Evolutionary conservation across 2,888 invertebrate genomes (phyloP).

Genomic region (Sclerodermus sp.): DNA sequence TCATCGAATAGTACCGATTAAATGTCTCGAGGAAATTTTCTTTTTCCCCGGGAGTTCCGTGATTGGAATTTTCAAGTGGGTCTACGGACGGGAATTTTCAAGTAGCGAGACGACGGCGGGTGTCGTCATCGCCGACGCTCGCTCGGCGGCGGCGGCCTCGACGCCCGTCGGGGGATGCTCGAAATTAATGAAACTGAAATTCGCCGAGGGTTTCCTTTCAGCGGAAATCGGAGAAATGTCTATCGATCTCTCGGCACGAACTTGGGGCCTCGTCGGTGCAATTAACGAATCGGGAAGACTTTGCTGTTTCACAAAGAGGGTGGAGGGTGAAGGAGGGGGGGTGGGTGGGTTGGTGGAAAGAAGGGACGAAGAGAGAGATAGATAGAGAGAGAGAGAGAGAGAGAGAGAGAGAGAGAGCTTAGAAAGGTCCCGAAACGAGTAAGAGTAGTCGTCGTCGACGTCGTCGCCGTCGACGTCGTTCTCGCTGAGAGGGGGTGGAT

Average conservation of each 20-base stretch:
- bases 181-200: constrained; percentile 40
- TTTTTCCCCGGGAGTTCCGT: constrained; percentile 21
- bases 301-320: constrained; percentile 24
- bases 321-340: constrained; percentile 2
- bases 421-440: too few species aligned
- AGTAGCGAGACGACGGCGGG: constrained; percentile 19
- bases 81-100: constrained; percentile 23
- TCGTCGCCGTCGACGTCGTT: too few species aligned
- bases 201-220: constrained; percentile 32
- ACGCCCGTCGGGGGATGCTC: constrained; percentile 7
- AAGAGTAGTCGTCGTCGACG: too few species aligned
- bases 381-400: constrained; percentile 10
- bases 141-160: too few species aligned
- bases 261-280: constrained; percentile 15
- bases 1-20: constrained; percentile 25
- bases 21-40: constrained; percentile 26
- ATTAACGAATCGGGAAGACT: constrained; percentile 33
- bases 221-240: constrained; percentile 35
- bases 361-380: background rate
- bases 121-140: too few species aligned
- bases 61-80: constrained; percentile 34
- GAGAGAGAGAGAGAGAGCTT: constrained; percentile 10
- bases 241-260: constrained; percentile 23
- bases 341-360: background rate
- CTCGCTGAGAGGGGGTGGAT: constrained; percentile 10